phyloP scores from a whole-genome alignment of 2,888 invertebrate genomes.

The Catocala sponsa region DNA sequence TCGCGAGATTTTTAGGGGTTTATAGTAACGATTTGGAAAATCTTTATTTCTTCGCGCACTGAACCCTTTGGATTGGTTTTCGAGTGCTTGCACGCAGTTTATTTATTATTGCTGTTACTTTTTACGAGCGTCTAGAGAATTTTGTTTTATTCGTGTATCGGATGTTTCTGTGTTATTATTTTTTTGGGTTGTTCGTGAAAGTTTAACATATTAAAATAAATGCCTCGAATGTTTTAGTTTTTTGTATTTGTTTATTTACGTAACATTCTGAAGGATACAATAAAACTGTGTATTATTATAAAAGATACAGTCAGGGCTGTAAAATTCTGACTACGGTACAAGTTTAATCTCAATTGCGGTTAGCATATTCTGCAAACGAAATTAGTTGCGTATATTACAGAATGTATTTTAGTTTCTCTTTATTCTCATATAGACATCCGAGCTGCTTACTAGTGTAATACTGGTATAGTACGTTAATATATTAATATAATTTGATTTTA shows the following conservation, averaged over 20 bases:
- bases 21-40: slow-evolving; percentile 83
- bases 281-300: background rate
- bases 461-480: background rate
- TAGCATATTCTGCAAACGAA: too few species aligned
- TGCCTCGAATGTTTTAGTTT: slow-evolving; percentile 24
- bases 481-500: background rate
- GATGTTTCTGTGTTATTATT: slow-evolving; percentile 42
- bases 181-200: slow-evolving; percentile 39
- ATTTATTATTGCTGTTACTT: slow-evolving; percentile 77
- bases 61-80: slow-evolving; percentile 70
- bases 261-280: background rate
- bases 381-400: too few species aligned
- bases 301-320: background rate
- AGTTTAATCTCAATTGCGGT: too few species aligned
- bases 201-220: slow-evolving; percentile 45
- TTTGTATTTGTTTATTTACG: slow-evolving; percentile 28
- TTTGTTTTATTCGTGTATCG: slow-evolving; percentile 64
- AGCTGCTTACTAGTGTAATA: too few species aligned
- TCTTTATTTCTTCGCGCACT: slow-evolving; percentile 76
- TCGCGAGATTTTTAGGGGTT: slow-evolving; percentile 81
- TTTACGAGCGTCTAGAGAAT: slow-evolving; percentile 68
- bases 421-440: too few species aligned
- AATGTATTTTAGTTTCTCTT: too few species aligned
- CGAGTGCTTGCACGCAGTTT: slow-evolving; percentile 65
- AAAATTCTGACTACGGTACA: too few species aligned